Evolutionary conservation across 2,888 invertebrate species (phyloP).

Genomic region (Pyrgus malvae): DNA sequence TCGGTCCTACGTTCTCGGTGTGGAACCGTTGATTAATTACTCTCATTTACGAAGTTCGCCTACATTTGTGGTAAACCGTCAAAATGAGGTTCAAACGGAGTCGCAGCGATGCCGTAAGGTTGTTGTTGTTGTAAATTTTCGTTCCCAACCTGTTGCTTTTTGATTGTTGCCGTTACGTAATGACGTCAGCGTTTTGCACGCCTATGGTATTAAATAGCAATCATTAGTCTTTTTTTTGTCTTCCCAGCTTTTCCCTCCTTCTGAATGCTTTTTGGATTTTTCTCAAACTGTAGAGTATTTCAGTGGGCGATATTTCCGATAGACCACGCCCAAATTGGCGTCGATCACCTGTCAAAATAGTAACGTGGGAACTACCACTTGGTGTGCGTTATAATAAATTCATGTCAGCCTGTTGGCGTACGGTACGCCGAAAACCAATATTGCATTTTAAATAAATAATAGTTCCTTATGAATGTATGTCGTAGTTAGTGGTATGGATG

Average conservation of each 20-base stretch:
- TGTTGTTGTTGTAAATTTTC: conserved; percentile 20
- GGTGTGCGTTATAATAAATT: conserved; percentile 17
- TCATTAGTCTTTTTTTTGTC: conserved; percentile 1
- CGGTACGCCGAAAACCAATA: conserved; percentile 9
- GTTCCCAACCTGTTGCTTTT: conserved; percentile 25
- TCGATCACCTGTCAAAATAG: conserved; percentile 15
- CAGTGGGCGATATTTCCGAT: conserved; percentile 1
- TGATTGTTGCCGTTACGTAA: conserved; percentile 15
- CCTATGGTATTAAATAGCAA: conserved; percentile 9
- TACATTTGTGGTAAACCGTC: conserved; percentile 10
- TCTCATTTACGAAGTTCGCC: conserved; percentile 22
- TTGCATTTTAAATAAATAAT: conserved; percentile 23
- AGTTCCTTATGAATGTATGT: neutral
- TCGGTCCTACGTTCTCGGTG: conserved; percentile 27
- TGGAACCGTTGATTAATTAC: conserved; percentile 26
- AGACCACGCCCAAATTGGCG: conserved; percentile 2
- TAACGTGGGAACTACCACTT: conserved; percentile 37
- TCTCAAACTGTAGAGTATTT: too few species aligned
- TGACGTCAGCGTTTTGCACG: conserved; percentile 21
- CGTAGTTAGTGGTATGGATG: neutral
- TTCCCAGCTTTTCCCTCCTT: conserved; percentile 1
- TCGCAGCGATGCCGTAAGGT: conserved; percentile 24
- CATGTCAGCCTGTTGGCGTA: conserved; percentile 4
- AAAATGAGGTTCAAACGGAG: conserved; percentile 22
- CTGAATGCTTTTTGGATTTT: neutral